These are phyloP conservation scores for Cichlasoma orientale DNA, from an alignment of 2,797 vertebrate genomes.

Conservation along the genomic window DNA sequence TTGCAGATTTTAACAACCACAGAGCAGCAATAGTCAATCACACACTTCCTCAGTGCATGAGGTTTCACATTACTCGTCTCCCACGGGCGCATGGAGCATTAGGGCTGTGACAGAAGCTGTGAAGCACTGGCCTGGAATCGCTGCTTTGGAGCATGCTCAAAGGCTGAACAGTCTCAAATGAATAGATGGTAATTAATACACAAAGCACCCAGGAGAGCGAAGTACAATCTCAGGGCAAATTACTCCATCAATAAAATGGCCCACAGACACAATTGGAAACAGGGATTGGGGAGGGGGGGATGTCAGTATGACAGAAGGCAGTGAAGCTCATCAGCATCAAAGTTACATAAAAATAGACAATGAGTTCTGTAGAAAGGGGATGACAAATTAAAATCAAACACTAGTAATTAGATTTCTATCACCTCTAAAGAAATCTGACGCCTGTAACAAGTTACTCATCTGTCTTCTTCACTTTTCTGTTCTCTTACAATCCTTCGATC, in stretches of 20 bases:
- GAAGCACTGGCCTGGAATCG: slow-evolving; percentile 61
- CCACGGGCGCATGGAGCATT: slow-evolving; percentile 30
- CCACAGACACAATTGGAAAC: slow-evolving; percentile 52
- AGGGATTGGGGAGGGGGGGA: not conserved
- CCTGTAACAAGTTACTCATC: slow-evolving; percentile 27
- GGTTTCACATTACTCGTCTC: slow-evolving; percentile 43
- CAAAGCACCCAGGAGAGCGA: slow-evolving; percentile 60
- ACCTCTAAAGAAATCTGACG: slow-evolving; percentile 36
- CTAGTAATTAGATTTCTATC: slow-evolving; percentile 14
- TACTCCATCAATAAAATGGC: slow-evolving; percentile 73
- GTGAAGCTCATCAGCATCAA: slow-evolving; percentile 1
- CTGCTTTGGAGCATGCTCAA: slow-evolving; percentile 50
- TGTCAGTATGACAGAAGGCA: not conserved
- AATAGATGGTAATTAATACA: slow-evolving; percentile 82
- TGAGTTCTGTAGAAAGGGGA: not conserved
- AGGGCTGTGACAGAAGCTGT: slow-evolving; percentile 55
- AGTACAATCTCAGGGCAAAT: slow-evolving; percentile 75
- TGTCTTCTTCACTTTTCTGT: slow-evolving; percentile 7
- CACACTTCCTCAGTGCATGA: slow-evolving; percentile 8
- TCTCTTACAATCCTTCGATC: slow-evolving; percentile 17
- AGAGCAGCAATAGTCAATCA: slow-evolving; percentile 34
- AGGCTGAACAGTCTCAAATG: slow-evolving; percentile 65
- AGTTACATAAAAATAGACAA: slow-evolving; percentile 11
- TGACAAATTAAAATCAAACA: slow-evolving; percentile 25
- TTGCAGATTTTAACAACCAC: slow-evolving; percentile 5